phyloP scores from a whole-genome alignment of 1,140 invertebrate genomes.

The Philopotamus ludificatus region DNA sequence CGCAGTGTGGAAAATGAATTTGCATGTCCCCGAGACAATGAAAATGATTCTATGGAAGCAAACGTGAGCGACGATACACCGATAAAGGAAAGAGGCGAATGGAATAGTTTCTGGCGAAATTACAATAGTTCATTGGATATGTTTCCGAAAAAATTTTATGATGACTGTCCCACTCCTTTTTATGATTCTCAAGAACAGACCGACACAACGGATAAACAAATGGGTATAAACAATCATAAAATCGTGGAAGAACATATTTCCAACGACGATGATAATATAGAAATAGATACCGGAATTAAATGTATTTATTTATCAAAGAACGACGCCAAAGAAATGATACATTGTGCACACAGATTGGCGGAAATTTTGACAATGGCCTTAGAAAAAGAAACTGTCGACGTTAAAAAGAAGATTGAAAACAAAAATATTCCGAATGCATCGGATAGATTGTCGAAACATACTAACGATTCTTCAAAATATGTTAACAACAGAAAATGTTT shows the following conservation, averaged over 20 bases:
- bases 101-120: slow-evolving; percentile 39
- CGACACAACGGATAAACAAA: neutral
- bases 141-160: slow-evolving; percentile 38
- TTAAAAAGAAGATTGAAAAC: neutral
- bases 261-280: neutral
- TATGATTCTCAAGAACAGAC: slow-evolving; percentile 17
- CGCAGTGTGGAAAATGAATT: slow-evolving; percentile 23
- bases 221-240: neutral
- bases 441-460: too few relatives aligned
- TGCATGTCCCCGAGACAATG: neutral
- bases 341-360: slow-evolving; percentile 39
- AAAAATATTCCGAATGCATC: too few relatives aligned
- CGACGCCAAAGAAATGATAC: slow-evolving; percentile 38
- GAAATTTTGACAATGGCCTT: slow-evolving; percentile 35
- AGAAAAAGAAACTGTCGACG: slow-evolving; percentile 19
- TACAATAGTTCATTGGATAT: slow-evolving; percentile 36
- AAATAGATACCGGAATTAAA: neutral
- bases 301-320: slow-evolving; percentile 12
- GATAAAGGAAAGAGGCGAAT: slow-evolving; percentile 32
- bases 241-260: neutral
- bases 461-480: too few relatives aligned
- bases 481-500: too few relatives aligned
- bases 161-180: slow-evolving; percentile 40
- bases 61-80: slow-evolving; percentile 23
- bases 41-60: slow-evolving; percentile 8